Conservation (phyloP, 2,113 vertebrate genomes). For the Pseudonaja textilis region DNA sequence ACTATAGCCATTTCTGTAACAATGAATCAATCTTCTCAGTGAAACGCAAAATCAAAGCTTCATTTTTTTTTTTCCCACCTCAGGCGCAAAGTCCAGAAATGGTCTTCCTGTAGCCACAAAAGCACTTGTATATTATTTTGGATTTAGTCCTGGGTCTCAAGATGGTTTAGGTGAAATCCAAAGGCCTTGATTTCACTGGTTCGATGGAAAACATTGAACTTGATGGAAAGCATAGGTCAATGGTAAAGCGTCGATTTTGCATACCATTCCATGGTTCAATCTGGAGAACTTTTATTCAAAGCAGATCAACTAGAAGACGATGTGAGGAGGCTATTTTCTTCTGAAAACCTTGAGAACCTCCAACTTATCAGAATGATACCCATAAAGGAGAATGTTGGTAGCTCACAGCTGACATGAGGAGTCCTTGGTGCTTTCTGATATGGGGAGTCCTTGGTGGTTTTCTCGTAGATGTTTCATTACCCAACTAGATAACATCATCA, state of each 20-base stretch:
- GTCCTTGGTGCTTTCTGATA: no score
- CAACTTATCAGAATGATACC: background rate
- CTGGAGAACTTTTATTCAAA: background rate
- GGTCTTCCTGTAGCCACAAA: no score
- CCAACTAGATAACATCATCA: background rate
- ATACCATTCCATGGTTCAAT: background rate
- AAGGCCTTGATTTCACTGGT: background rate
- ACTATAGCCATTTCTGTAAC: no score
- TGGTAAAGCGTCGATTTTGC: background rate
- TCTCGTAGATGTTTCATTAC: background rate
- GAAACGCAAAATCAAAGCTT: no score
- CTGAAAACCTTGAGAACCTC: background rate
- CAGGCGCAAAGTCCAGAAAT: no score
- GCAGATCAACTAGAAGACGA: background rate
- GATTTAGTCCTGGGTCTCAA: background rate
- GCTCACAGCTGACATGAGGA: background rate
- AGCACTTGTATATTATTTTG: background rate
- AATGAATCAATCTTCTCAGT: no score
- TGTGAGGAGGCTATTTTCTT: background rate
- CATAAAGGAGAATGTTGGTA: background rate
- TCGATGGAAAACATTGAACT: background rate
- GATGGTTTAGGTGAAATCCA: background rate
- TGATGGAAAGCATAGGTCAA: background rate
- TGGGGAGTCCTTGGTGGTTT: background rate
- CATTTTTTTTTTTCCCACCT: no score